A percentile compares a stretch with the other conserved stretches of the same genome.
These are phyloP conservation scores for Mirounga angustirostris DNA, from an alignment of 2,113 vertebrate genomes.

Conservation along the genomic window DNA sequence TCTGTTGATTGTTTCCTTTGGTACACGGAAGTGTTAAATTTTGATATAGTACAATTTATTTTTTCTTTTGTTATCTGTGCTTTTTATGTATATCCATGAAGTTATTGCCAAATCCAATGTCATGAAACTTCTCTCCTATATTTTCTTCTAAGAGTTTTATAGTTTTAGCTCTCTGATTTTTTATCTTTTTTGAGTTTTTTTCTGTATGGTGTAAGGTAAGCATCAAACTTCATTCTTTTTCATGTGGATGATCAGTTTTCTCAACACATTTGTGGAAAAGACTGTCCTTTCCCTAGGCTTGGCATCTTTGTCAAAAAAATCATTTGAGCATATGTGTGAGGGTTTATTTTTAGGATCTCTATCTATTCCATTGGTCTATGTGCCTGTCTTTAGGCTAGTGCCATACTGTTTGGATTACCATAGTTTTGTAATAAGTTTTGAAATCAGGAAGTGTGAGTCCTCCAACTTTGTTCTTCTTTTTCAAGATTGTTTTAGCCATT, in stretches of 20 bases:
- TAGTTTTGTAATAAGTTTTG: background rate
- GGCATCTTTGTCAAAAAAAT: background rate
- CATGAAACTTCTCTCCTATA: background rate
- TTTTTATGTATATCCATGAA: background rate
- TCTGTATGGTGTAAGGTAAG: background rate
- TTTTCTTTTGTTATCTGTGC: background rate
- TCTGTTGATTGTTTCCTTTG: constrained; percentile 9
- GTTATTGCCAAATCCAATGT: background rate
- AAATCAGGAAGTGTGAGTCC: background rate
- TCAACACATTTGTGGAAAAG: background rate
- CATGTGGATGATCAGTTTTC: background rate
- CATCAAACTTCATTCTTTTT: background rate
- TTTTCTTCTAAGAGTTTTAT: background rate
- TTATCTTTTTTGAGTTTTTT: background rate
- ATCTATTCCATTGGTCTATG: background rate
- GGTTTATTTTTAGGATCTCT: background rate
- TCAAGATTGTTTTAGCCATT: background rate
- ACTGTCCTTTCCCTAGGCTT: background rate
- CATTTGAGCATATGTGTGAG: background rate
- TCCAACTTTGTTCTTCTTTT: background rate
- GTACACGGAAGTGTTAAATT: background rate
- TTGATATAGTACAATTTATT: background rate
- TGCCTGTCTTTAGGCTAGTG: background rate
- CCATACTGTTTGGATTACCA: background rate
- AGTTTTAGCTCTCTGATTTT: background rate